Evolutionary conservation across 2,113 vertebrate genomes (phyloP), one percentile per base, ranked within the genome.

Genomic region (Cebidichthys violaceus): DNA sequence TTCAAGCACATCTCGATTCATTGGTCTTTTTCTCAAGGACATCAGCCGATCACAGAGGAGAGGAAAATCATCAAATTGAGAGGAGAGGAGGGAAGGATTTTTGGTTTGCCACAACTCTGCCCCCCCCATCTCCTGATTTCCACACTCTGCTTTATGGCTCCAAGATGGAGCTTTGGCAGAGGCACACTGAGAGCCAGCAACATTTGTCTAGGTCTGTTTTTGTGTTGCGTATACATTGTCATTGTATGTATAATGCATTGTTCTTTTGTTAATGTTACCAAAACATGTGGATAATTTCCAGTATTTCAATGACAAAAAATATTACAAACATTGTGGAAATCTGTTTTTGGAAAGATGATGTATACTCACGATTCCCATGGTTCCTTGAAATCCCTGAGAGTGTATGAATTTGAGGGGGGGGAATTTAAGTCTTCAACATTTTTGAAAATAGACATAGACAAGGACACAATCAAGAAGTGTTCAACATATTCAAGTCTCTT

Each of bases 141-240:
- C 59, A 75, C 61, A 41, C 61, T 85, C 55, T 70, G 50, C 71
- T 70, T 90, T 24, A 70, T 65, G 11, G 15, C 29, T 77, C 9
- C 55, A 85, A 84, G 59, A 82, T 70, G 71, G 62, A 68, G 35
- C 52, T 70, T 70, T 80, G 68, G 65, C 78, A 83, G 18, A 61
- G 52, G 18, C 35, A 73, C 54, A 55, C 50, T 66, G 20, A 54
- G 10, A 68, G 29, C 2, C 66, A 35, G 22, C 8, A 41, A 66
- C 39, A 67, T 74, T 70, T 67, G 7, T 37, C 7, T 18, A 14
- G 61, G 15, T 41, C 17, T 75, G 15, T 70, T 64, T 35, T 24
- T 43, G 67, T 65, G 54, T 39, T 6, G 3, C 35, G 35, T 15
- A 50, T 6, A 50, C 18, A 11, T 50, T 50, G n/a, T 18, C 1